These are phyloP conservation scores for Seriola rivoliana DNA, from an alignment of 2,113 vertebrate genomes.

Conservation along the genomic window DNA sequence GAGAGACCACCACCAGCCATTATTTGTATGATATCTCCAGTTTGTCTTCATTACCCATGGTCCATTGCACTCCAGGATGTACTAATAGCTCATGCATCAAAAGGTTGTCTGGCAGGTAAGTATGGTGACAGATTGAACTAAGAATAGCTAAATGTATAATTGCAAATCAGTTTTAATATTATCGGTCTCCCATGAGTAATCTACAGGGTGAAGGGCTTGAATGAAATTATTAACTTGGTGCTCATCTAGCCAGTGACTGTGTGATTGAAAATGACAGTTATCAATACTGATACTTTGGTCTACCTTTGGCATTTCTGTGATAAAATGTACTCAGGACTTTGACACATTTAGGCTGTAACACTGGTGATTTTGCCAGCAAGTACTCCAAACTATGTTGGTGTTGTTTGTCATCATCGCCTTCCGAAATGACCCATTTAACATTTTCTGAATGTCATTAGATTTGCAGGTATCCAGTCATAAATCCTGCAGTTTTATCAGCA, in stretches of 20 bases:
- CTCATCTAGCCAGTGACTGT: slow-evolving; percentile 28
- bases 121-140: slow-evolving; percentile 36
- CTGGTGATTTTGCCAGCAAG: no score
- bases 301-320: background rate
- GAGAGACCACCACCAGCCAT: slow-evolving; percentile 24
- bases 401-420: no score
- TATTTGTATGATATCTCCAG: slow-evolving; percentile 41
- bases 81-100: slow-evolving; percentile 52
- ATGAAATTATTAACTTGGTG: slow-evolving; percentile 39
- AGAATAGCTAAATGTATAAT: slow-evolving; percentile 52
- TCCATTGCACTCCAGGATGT: slow-evolving; percentile 53
- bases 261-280: slow-evolving; percentile 30
- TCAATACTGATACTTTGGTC: slow-evolving; percentile 27
- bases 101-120: slow-evolving; percentile 55
- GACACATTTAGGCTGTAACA: no score
- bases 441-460: no score
- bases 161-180: slow-evolving; percentile 58
- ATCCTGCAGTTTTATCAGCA: no score
- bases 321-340: background rate
- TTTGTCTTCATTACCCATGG: slow-evolving; percentile 67
- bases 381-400: no score
- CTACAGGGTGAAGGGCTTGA: slow-evolving; percentile 13
- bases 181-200: slow-evolving; percentile 44
- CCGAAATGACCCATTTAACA: no score
- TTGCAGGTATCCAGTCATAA: no score